These are phyloP conservation scores for Drosophila kepulauana DNA, from an alignment of 1,140 invertebrate species.

Conservation along the genomic window DNA sequence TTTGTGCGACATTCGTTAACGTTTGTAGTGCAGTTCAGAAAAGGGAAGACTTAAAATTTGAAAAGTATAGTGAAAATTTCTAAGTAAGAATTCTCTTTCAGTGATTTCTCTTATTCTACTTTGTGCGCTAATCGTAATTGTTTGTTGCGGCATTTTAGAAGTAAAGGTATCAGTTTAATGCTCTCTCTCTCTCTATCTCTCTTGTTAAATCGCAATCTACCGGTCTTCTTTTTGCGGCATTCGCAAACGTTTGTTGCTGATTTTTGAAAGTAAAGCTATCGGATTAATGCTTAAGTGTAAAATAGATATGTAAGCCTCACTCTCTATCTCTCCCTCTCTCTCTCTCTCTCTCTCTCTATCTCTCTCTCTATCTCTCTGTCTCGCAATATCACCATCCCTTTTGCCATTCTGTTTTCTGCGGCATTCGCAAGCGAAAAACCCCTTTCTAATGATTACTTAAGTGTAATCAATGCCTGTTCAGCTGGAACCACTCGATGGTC, in stretches of 20 bases:
- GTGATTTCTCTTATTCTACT: neutral
- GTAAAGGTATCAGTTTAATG: no score
- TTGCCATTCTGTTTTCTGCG: neutral
- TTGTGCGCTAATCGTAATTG: slow-evolving; percentile 2
- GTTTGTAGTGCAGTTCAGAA: neutral
- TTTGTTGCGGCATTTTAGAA: neutral
- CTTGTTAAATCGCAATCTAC: no score
- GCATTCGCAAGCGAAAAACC: neutral
- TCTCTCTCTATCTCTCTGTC: neutral
- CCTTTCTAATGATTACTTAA: slow-evolving; percentile 1
- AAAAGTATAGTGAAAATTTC: no score
- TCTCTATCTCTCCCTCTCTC: neutral
- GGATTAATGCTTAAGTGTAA: neutral
- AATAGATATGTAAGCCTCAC: neutral
- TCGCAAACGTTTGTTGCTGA: no score
- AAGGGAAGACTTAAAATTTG: no score
- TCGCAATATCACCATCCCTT: neutral
- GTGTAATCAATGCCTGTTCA: neutral
- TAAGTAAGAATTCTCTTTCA: no score
- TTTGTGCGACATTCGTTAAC: slow-evolving; percentile 3
- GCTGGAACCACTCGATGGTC: slow-evolving; percentile 11
- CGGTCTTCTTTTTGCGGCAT: no score
- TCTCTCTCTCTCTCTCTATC: neutral
- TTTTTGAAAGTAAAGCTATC: no score
- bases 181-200: no score